A percentile compares a stretch with the other conserved stretches of the same genome.
Evolutionary conservation across 23 tunicate genomes (phyloP).

Genomic region (Halocynthia roretzi): DNA sequence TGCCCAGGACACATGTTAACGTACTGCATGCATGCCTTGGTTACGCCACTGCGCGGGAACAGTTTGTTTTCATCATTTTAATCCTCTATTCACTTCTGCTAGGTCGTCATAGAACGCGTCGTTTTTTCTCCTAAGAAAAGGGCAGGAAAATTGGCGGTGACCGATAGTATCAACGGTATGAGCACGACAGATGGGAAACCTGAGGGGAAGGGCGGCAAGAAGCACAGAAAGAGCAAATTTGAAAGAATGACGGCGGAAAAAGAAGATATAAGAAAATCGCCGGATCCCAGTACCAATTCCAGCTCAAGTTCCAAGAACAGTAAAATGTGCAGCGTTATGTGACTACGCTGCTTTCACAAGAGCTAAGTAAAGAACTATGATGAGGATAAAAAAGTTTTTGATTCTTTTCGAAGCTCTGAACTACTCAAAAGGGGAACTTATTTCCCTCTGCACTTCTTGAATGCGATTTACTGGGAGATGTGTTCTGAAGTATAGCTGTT

Average conservation of each 20-base stretch:
- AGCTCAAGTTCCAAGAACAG: slow-evolving; percentile 33
- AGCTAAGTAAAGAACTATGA: background rate
- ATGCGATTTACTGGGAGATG: no score
- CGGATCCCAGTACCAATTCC: slow-evolving; percentile 7
- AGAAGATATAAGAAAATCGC: slow-evolving; percentile 13
- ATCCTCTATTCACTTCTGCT: background rate
- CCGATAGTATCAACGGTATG: slow-evolving; percentile 5
- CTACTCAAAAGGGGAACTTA: no score
- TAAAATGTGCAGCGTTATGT: slow-evolving; percentile 62
- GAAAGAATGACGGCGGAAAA: slow-evolving; percentile 20
- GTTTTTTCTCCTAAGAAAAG: slow-evolving; percentile 88
- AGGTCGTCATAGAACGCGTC: slow-evolving; percentile 84
- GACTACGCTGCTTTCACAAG: slow-evolving; percentile 34
- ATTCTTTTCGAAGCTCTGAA: no score
- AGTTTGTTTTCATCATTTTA: background rate
- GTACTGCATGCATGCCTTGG: background rate
- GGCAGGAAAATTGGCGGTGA: slow-evolving; percentile 13
- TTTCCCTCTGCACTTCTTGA: no score
- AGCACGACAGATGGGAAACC: background rate
- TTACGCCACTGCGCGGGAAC: background rate
- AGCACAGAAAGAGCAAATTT: slow-evolving; percentile 35
- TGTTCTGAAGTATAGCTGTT: no score
- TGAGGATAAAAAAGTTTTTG: no score
- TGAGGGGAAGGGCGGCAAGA: slow-evolving; percentile 31
- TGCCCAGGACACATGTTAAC: background rate